Conservation (phyloP, 2,113 vertebrate genomes). For the Lasiurus borealis region DNA sequence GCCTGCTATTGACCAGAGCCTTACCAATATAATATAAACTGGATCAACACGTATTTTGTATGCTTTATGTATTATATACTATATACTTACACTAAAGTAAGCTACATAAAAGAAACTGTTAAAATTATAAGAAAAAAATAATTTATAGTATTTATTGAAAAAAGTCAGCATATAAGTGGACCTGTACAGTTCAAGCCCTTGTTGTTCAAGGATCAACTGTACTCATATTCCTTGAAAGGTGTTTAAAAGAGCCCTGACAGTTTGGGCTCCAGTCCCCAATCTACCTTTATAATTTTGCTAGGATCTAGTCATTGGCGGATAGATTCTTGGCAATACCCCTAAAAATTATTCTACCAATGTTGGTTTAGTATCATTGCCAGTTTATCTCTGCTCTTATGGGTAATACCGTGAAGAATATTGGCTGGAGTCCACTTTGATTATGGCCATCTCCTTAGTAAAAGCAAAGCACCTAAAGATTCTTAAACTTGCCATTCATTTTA, state of each 20-base stretch:
- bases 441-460: not conserved
- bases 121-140: not conserved
- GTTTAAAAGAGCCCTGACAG: not conserved
- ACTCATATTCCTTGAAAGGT: not conserved
- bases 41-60: not conserved
- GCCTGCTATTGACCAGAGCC: not conserved
- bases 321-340: not conserved
- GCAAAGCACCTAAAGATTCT: not conserved
- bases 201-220: not conserved
- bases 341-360: not conserved
- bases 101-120: not conserved
- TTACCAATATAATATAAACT: not conserved
- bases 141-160: not conserved
- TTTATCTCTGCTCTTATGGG: not conserved
- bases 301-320: not conserved
- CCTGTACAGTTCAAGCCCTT: not conserved
- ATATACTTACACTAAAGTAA: not conserved
- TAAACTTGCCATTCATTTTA: constrained; percentile 19
- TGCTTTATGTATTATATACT: not conserved
- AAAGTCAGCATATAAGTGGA: not conserved
- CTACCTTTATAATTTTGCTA: not conserved
- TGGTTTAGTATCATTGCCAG: not conserved
- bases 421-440: not conserved
- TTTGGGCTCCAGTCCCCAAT: not conserved
- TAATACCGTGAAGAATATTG: constrained; percentile 2